Conservation (phyloP, 2,113 vertebrate species). For the Carollia perspicillata region DNA sequence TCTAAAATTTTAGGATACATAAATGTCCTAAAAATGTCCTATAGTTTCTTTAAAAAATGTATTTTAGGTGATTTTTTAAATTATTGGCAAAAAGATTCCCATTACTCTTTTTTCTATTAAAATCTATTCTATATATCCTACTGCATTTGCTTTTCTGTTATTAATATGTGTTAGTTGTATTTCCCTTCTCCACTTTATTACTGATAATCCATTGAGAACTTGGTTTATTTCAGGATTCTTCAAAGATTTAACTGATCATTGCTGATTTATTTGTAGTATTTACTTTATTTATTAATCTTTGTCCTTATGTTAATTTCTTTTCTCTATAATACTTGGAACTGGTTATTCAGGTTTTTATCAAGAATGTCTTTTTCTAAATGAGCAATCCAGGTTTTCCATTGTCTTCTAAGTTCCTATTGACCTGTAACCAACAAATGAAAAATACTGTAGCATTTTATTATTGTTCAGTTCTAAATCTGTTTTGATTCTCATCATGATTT, state of each 20-base stretch:
- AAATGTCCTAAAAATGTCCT: not conserved
- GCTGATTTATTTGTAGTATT: not conserved
- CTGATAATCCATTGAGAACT: not conserved
- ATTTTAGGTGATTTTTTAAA: not conserved
- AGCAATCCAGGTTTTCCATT: not conserved
- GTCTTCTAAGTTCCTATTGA: not conserved
- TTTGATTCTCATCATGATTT: not conserved
- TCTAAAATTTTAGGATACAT: not conserved
- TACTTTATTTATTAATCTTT: not conserved
- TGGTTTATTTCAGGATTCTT: not conserved
- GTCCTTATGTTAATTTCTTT: not conserved
- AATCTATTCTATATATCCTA: not conserved
- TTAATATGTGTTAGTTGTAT: not conserved
- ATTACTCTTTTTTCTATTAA: not conserved
- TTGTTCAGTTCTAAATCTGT: not conserved
- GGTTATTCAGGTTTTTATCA: not conserved
- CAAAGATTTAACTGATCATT: not conserved
- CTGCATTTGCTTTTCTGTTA: not conserved
- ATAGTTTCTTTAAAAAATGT: not conserved
- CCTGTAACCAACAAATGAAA: not conserved
- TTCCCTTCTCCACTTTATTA: not conserved
- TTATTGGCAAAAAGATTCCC: not conserved
- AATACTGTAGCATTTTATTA: not conserved
- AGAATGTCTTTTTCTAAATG: not conserved
- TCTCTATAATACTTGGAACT: not conserved